These are phyloP conservation scores for Tapirus indicus DNA, from an alignment of 2,797 vertebrate genomes.

Conservation along the genomic window DNA sequence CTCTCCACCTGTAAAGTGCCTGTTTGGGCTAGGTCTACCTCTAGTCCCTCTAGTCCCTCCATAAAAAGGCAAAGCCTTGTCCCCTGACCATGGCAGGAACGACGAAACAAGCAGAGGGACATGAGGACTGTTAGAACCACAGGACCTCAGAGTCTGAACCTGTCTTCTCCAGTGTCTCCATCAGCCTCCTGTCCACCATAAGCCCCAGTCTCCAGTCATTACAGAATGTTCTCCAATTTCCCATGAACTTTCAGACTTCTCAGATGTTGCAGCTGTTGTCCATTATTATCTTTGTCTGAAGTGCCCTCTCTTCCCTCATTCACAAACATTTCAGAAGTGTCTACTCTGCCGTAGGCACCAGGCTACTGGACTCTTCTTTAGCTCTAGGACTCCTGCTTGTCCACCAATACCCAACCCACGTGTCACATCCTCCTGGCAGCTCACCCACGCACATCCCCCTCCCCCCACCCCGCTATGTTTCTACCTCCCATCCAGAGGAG, in stretches of 20 bases:
- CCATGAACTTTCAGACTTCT: background rate
- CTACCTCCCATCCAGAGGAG: background rate
- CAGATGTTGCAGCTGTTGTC: background rate
- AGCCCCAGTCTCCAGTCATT: background rate
- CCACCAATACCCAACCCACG: background rate
- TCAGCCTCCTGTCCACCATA: background rate
- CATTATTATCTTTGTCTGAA: background rate
- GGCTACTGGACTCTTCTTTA: background rate
- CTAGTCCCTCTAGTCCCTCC: background rate
- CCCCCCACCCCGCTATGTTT: no score
- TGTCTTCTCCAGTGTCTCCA: background rate
- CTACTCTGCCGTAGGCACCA: background rate
- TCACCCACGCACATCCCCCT: background rate
- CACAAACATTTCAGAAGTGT: background rate
- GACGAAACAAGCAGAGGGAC: rapidly evolving
- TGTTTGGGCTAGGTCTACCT: background rate
- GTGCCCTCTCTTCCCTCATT: no score
- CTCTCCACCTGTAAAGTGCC: background rate
- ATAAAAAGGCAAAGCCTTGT: background rate
- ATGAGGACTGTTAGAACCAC: background rate
- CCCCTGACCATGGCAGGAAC: rapidly evolving
- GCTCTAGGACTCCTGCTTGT: no score
- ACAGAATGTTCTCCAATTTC: background rate
- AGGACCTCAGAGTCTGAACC: background rate
- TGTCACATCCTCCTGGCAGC: background rate